Evolutionary conservation across 2,113 vertebrate species (phyloP).

Genomic region (Xiphias gladius): DNA sequence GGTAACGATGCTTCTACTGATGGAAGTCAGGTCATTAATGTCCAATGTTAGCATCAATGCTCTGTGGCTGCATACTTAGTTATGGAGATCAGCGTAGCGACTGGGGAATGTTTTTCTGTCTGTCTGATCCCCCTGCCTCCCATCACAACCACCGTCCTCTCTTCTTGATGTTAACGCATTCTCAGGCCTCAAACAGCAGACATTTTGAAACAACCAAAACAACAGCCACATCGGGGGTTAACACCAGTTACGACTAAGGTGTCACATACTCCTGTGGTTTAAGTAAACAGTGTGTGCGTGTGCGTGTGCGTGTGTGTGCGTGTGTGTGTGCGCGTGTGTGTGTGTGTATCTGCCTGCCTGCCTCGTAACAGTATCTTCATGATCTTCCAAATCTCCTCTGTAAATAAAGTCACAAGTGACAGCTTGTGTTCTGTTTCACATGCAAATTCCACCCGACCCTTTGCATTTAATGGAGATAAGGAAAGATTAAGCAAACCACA

Average conservation of each 20-base stretch:
- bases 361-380: constrained; percentile 51
- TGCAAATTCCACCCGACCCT: constrained; percentile 59
- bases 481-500: constrained; percentile 65
- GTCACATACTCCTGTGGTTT: constrained; percentile 81
- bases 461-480: constrained; percentile 69
- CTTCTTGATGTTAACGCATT: constrained; percentile 81
- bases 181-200: constrained; percentile 80
- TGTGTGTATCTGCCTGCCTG: constrained; percentile 26
- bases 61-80: constrained; percentile 65
- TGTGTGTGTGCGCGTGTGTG: constrained; percentile 32
- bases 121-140: constrained; percentile 62
- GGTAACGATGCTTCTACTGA: constrained; percentile 36
- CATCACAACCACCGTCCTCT: constrained; percentile 61
- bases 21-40: constrained; percentile 55
- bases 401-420: constrained; percentile 70
- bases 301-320: constrained; percentile 25
- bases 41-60: constrained; percentile 46
- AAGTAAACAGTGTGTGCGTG: constrained; percentile 73
- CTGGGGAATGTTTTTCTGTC: constrained; percentile 84
- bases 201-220: constrained; percentile 79
- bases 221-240: constrained; percentile 78
- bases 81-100: constrained; percentile 80
- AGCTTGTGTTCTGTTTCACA: constrained; percentile 65
- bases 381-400: constrained; percentile 58
- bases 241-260: constrained; percentile 82